These are phyloP conservation scores for Clunio marinus DNA, from an alignment of 2,888 invertebrate genomes.

Conservation along the genomic window DNA sequence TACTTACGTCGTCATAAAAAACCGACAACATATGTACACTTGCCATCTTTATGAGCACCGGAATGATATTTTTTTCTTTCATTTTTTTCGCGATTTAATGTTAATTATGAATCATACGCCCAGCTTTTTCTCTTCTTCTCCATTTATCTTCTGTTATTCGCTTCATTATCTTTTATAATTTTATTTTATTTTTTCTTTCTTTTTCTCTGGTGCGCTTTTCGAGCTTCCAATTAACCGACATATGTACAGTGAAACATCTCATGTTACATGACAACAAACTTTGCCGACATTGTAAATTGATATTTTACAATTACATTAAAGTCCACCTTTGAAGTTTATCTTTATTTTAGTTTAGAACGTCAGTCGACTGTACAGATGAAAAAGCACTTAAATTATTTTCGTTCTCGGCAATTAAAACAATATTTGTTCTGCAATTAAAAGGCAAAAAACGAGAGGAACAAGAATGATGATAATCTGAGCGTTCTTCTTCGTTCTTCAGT, in stretches of 20 bases:
- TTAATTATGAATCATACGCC: conserved; percentile 18
- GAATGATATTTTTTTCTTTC: neutral
- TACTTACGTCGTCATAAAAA: neutral
- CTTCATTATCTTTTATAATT: conserved; percentile 21
- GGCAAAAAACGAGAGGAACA: conserved; percentile 1
- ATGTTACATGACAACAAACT: neutral
- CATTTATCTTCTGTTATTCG: conserved; percentile 10
- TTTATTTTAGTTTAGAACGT: neutral
- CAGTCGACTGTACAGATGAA: neutral
- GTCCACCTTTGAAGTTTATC: neutral
- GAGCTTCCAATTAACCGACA: conserved; percentile 19
- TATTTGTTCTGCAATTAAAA: conserved; percentile 24
- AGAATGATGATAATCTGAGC: conserved; percentile 5
- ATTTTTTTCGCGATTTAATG: neutral
- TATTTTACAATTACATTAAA: neutral
- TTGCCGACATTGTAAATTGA: neutral
- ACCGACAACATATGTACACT: too few relatives aligned
- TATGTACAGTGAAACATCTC: neutral
- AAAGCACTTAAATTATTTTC: neutral
- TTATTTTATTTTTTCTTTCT: too few relatives aligned
- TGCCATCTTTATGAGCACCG: neutral
- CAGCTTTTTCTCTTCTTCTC: conserved; percentile 6
- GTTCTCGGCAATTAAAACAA: conserved; percentile 19
- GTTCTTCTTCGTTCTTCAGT: neutral
- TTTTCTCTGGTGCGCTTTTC: neutral